These are phyloP conservation scores for Ornithorhynchus anatinus DNA, from an alignment of 2,113 vertebrate species.

Conservation along the genomic window DNA sequence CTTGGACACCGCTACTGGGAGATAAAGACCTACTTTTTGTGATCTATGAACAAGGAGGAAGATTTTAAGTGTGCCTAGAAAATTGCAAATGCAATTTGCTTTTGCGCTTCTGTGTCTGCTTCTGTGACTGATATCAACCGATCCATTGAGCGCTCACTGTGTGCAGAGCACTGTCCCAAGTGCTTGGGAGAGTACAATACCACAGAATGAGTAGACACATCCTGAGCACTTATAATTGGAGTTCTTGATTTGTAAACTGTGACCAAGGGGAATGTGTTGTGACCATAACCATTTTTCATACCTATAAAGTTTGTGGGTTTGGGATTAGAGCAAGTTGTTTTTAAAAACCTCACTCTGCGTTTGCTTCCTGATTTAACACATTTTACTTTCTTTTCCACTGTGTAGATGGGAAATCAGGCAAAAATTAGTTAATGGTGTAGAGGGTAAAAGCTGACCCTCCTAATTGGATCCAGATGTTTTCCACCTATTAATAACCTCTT, in stretches of 20 bases:
- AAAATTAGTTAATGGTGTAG: neutral
- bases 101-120: no score
- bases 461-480: neutral
- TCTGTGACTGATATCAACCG: neutral
- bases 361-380: neutral
- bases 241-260: no score
- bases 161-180: no score
- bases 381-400: neutral
- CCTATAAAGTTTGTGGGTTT: neutral
- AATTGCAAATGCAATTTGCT: neutral
- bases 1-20: neutral
- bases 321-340: neutral
- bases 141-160: no score
- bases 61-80: neutral
- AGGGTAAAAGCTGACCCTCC: neutral
- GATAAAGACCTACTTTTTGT: neutral
- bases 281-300: neutral
- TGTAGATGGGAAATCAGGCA: neutral
- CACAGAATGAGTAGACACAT: no score
- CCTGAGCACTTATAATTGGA: no score
- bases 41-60: neutral
- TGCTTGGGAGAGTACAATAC: no score
- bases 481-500: conserved; percentile 1
- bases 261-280: neutral
- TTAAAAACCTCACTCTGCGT: neutral